These are phyloP conservation scores for Taurulus bubalis DNA, from an alignment of 2,113 vertebrate genomes.

Conservation along the genomic window DNA sequence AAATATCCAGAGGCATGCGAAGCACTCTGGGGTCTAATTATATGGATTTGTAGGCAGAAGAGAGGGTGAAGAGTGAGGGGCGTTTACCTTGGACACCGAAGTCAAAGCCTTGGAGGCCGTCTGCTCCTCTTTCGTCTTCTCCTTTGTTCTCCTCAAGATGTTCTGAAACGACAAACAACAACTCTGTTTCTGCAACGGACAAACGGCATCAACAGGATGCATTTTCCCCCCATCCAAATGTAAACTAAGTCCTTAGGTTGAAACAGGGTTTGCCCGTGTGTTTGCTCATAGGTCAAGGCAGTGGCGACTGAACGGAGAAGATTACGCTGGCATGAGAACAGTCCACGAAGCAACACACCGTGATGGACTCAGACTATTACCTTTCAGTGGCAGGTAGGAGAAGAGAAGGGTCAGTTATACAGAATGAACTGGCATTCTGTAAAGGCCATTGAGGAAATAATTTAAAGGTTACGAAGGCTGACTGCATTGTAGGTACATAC, in stretches of 20 bases:
- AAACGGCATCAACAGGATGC: conserved; percentile 19
- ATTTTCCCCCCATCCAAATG: conserved; percentile 24
- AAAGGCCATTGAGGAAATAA: neutral
- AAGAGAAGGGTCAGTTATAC: neutral
- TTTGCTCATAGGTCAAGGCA: conserved; percentile 41
- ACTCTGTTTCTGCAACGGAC: conserved; percentile 30
- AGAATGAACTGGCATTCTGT: conserved; percentile 2
- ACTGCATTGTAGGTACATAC: neutral
- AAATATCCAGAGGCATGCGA: conserved; percentile 29
- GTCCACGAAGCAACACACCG: conserved; percentile 6
- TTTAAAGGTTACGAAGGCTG: neutral
- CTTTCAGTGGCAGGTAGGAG: conserved; percentile 12
- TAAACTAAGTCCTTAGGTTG: neutral
- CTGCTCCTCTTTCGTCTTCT: conserved; percentile 84
- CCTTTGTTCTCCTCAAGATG: conserved; percentile 88
- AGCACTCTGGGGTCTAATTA: neutral
- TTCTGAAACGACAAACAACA: conserved; percentile 79
- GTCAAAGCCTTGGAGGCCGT: conserved; percentile 87
- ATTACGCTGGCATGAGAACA: conserved; percentile 32
- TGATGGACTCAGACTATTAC: neutral
- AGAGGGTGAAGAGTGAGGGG: conserved; percentile 10
- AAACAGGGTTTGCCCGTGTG: neutral
- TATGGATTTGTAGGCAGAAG: neutral
- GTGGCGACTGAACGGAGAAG: neutral
- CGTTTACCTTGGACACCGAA: conserved; percentile 88